These are phyloP conservation scores for Syrrhaptes paradoxus DNA, from an alignment of 2,113 vertebrate species.

Conservation along the genomic window DNA sequence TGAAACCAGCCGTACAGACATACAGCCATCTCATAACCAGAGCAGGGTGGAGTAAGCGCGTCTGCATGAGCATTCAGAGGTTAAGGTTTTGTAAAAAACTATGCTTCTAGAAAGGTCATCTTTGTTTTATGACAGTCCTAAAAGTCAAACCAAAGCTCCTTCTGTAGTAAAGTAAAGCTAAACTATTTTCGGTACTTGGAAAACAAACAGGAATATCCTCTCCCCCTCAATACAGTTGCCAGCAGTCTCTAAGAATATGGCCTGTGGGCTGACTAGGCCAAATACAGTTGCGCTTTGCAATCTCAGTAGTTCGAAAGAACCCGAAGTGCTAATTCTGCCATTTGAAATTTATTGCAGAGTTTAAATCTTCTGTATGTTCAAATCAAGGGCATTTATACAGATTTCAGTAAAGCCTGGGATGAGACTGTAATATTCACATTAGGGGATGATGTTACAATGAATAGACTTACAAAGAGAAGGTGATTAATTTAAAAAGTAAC, in stretches of 20 bases:
- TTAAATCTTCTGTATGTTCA: slow-evolving; percentile 13
- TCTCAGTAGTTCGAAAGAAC: neutral
- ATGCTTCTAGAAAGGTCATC: neutral
- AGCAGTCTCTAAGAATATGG: neutral
- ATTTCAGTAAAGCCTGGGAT: neutral
- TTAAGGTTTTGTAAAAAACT: neutral
- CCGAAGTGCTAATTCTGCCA: slow-evolving; percentile 14
- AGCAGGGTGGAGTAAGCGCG: neutral
- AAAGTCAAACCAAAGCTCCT: neutral
- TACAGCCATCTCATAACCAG: neutral
- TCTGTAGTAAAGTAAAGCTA: neutral
- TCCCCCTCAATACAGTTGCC: neutral
- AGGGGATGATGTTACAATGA: neutral
- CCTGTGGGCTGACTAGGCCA: neutral
- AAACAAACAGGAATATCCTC: neutral
- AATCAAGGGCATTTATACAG: slow-evolving; percentile 9
- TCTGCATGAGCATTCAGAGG: neutral
- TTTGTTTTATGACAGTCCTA: neutral
- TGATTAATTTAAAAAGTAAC: slow-evolving; percentile 14
- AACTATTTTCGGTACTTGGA: neutral
- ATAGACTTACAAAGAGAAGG: slow-evolving; percentile 3
- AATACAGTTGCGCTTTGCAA: neutral
- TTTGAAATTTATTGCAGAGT: slow-evolving; percentile 36
- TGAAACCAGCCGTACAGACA: neutral
- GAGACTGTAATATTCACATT: neutral